Evolutionary conservation across 2,888 invertebrate genomes (phyloP).

Genomic region (Metallyticus violacea): DNA sequence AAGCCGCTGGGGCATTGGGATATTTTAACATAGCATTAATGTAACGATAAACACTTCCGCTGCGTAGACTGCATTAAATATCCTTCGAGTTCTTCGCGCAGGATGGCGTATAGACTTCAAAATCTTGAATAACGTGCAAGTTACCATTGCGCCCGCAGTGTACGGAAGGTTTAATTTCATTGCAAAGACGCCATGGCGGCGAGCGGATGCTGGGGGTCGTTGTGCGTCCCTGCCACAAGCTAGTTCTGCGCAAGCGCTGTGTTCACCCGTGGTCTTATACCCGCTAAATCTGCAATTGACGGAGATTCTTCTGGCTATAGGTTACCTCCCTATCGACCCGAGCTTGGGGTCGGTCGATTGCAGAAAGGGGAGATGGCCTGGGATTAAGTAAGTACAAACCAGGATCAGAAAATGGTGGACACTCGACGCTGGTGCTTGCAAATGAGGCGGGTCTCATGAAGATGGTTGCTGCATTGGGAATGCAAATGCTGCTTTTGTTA

Average conservation of each 20-base stretch:
- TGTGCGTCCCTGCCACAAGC: not conserved
- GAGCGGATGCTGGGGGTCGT: not conserved
- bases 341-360: not conserved
- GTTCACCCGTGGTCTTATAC: not conserved
- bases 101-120: too few species aligned
- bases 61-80: too few species aligned
- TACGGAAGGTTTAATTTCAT: not conserved
- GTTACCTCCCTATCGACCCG: not conserved
- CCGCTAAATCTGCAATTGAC: conserved; percentile 13
- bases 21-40: too few species aligned
- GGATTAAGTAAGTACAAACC: not conserved
- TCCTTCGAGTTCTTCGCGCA: too few species aligned
- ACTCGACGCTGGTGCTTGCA: not conserved
- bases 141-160: too few species aligned
- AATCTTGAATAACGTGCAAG: too few species aligned
- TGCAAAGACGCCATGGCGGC: not conserved
- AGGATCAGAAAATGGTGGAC: not conserved
- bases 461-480: not conserved
- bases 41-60: too few species aligned
- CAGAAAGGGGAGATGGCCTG: not conserved
- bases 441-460: not conserved
- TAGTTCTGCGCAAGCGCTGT: not conserved
- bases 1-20: too few species aligned
- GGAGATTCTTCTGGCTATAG: conserved; percentile 6
- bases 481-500: too few species aligned